phyloP scores from a whole-genome alignment of 2,113 vertebrate species.

The Ptilorrhoa leucosticta region DNA sequence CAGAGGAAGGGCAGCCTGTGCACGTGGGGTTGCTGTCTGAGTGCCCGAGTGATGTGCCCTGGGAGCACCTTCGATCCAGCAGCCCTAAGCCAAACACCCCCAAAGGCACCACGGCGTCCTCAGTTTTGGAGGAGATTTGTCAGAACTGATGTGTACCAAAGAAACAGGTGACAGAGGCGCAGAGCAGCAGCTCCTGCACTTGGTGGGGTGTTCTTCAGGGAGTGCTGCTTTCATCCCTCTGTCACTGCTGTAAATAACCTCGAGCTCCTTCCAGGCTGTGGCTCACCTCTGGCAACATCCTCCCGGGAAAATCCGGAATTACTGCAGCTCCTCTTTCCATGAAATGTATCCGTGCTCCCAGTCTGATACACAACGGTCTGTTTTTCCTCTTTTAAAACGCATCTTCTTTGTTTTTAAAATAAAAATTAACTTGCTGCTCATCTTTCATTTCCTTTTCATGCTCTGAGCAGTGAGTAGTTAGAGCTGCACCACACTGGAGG shows the following conservation, averaged over 20 bases:
- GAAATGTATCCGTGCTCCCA: rapidly evolving
- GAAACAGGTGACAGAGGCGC: not conserved
- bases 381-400: not conserved
- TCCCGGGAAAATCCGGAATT: rapidly evolving
- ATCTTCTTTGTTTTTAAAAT: not conserved
- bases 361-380: not conserved
- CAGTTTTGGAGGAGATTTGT: not conserved
- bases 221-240: not conserved
- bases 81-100: not conserved
- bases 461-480: conserved; percentile 36
- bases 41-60: not conserved
- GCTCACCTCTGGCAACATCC: not conserved
- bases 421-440: not conserved
- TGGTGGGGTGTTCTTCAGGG: not conserved
- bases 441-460: conserved; percentile 2
- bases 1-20: not conserved
- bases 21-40: rapidly evolving
- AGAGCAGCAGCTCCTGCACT: not conserved
- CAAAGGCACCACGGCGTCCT: rapidly evolving
- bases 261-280: not conserved
- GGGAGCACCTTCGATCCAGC: not conserved
- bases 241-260: not conserved
- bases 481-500: not conserved
- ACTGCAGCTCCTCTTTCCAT: not conserved
- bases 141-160: rapidly evolving